Conservation (phyloP, 1,140 invertebrate genomes). For the Linepithema humile region DNA sequence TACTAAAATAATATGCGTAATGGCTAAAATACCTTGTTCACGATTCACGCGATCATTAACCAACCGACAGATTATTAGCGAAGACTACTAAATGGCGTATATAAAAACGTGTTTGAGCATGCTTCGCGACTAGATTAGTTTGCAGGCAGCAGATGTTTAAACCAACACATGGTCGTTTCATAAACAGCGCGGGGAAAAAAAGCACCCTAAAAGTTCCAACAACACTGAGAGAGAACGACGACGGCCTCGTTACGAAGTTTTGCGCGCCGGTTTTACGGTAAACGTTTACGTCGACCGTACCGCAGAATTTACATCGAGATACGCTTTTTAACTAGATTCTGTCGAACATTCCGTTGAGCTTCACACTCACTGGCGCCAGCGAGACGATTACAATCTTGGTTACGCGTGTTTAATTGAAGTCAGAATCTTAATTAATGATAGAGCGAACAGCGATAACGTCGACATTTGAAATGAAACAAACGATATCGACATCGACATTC, state of each 20-base stretch:
- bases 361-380: neutral
- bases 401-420: conserved; percentile 7
- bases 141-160: conserved; percentile 10
- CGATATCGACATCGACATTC: neutral
- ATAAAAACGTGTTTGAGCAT: neutral
- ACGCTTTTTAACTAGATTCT: conserved; percentile 36
- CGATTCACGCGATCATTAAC: neutral
- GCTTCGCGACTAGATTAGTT: neutral
- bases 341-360: neutral
- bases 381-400: neutral
- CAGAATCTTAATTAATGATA: neutral
- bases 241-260: conserved; percentile 31
- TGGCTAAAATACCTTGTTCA: neutral
- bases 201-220: conserved; percentile 19
- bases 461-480: neutral
- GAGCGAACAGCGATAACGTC: neutral
- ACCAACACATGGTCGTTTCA: conserved; percentile 20
- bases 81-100: no score
- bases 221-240: conserved; percentile 3
- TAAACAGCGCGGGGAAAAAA: conserved; percentile 28
- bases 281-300: conserved; percentile 27
- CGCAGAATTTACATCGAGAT: conserved; percentile 42
- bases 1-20: neutral
- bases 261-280: conserved; percentile 22
- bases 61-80: neutral